A percentile compares a stretch with the other conserved stretches of the same genome.
phyloP scores from a whole-genome alignment of 2,113 vertebrate genomes.

The Oplegnathus fasciatus region DNA sequence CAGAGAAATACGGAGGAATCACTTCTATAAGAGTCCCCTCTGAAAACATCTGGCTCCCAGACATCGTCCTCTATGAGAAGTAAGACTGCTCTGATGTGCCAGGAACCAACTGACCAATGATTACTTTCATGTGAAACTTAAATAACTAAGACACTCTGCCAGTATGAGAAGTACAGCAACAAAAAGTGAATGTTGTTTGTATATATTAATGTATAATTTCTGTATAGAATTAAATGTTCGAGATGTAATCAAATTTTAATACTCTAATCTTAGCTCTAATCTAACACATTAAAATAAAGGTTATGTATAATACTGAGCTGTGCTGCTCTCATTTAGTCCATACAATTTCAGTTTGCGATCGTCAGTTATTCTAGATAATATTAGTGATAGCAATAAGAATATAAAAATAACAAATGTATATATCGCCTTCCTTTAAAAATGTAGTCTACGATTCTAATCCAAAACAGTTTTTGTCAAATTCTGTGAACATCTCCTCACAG shows the following conservation, averaged over 20 bases:
- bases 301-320: not conserved
- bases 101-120: not conserved
- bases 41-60: conserved; percentile 95
- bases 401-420: not conserved
- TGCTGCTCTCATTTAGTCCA: not conserved
- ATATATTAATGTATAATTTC: not conserved
- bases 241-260: not conserved
- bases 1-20: conserved; percentile 94
- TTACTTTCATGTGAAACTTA: not conserved
- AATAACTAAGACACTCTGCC: not conserved
- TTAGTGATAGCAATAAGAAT: not conserved
- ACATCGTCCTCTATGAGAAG: conserved; percentile 98
- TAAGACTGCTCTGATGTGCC: conserved; percentile 72
- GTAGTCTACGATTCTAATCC: too few relatives aligned
- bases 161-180: not conserved
- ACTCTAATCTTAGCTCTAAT: not conserved
- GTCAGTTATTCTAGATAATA: not conserved
- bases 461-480: too few relatives aligned
- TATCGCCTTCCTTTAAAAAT: too few relatives aligned
- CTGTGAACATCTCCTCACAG: too few relatives aligned
- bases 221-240: not conserved
- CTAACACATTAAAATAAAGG: not conserved
- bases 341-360: not conserved
- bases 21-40: conserved; percentile 93
- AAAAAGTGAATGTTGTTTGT: not conserved